phyloP scores from a whole-genome alignment of 2,888 invertebrate species.

The Ochropleura leucogaster region DNA sequence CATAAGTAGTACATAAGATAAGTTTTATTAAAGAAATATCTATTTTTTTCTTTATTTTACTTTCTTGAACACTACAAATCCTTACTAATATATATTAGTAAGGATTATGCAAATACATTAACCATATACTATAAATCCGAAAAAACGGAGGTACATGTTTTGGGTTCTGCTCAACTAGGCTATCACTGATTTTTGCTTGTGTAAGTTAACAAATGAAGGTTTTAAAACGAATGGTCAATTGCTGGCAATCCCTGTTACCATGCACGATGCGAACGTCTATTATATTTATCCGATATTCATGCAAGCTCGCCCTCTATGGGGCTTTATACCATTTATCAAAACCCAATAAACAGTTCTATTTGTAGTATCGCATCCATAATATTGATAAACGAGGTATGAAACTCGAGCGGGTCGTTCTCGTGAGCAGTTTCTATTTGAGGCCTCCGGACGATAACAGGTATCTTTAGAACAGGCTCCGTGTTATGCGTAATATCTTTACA shows the following conservation, averaged over 20 bases:
- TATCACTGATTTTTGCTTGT: too few species aligned
- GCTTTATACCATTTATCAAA: conserved; percentile 65
- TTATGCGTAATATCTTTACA: conserved; percentile 33
- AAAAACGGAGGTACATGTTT: too few species aligned
- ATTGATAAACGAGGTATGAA: conserved; percentile 58
- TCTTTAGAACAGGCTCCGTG: conserved; percentile 17
- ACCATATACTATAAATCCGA: too few species aligned
- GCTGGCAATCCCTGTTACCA: conserved; percentile 20
- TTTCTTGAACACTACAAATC: too few species aligned
- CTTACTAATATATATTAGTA: too few species aligned
- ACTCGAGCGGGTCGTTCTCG: conserved; percentile 23
- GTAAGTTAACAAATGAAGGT: background rate
- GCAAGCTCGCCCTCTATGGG: conserved; percentile 43
- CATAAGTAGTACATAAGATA: too few species aligned
- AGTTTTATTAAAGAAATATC: too few species aligned
- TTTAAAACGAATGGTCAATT: background rate
- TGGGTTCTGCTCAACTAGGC: too few species aligned
- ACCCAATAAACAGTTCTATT: conserved; percentile 62
- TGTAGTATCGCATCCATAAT: conserved; percentile 51
- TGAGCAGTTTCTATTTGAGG: conserved; percentile 49
- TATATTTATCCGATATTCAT: conserved; percentile 56
- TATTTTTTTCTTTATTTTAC: too few species aligned
- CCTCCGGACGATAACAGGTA: conserved; percentile 32
- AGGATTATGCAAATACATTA: too few species aligned
- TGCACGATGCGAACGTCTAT: conserved; percentile 20